phyloP scores from a whole-genome alignment of 2,113 vertebrate species.

The Ivindomyrus marchei region DNA sequence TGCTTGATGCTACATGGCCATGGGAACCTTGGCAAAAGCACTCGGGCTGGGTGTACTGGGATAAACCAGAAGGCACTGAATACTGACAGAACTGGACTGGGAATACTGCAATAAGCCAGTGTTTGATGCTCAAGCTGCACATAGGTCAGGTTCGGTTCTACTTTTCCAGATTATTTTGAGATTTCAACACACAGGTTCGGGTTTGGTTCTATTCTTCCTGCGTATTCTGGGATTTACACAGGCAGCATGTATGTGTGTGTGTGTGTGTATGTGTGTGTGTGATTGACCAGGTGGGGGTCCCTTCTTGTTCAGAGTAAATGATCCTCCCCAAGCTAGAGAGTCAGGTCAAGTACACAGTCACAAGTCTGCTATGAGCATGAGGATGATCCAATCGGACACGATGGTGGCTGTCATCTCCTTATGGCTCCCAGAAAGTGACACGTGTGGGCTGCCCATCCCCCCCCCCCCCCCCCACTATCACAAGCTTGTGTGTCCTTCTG shows the following conservation, averaged over 20 bases:
- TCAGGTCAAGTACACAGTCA: slow-evolving; percentile 27
- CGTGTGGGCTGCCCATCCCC: slow-evolving; percentile 24
- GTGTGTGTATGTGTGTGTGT: not conserved
- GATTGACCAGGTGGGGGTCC: not conserved
- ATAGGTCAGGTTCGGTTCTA: not conserved
- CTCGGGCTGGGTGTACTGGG: not conserved
- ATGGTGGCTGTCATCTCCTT: slow-evolving; percentile 36
- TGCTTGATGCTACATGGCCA: not conserved
- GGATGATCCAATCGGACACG: slow-evolving; percentile 32
- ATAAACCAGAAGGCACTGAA: not conserved
- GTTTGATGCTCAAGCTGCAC: not conserved
- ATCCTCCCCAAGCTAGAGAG: slow-evolving; percentile 21
- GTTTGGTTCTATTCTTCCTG: not conserved
- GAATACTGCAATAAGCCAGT: not conserved
- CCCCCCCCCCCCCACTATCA: not conserved
- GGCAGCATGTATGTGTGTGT: not conserved
- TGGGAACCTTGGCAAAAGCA: slow-evolving; percentile 16
- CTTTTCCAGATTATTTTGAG: not conserved
- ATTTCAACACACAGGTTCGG: not conserved
- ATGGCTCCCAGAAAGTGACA: slow-evolving; percentile 35
- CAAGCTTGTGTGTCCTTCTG: slow-evolving; percentile 36
- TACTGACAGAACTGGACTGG: not conserved
- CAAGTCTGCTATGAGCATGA: slow-evolving; percentile 21
- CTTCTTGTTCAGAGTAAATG: slow-evolving; percentile 24
- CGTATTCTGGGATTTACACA: not conserved